Percentiles rank a stretch among this genome's conserved stretches.
Evolutionary conservation across 2,113 vertebrate genomes (phyloP).

Genomic region (Apus apus): DNA sequence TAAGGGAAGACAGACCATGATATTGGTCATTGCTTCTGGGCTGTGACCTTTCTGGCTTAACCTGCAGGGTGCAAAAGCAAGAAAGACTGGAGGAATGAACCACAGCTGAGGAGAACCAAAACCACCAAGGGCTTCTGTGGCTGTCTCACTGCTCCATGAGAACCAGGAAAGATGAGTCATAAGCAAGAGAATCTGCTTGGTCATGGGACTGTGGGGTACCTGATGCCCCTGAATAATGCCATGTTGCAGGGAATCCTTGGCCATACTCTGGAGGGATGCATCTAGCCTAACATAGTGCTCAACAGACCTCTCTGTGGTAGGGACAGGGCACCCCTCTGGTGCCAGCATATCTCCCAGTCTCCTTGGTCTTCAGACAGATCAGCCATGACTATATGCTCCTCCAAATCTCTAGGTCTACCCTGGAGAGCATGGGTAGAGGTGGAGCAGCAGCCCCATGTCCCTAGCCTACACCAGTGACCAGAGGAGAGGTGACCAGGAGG

Average conservation of each 20-base stretch:
- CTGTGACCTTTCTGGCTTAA: neutral
- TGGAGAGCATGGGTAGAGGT: neutral
- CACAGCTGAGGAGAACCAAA: neutral
- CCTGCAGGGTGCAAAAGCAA: neutral
- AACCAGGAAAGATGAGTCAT: neutral
- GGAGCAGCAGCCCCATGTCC: neutral
- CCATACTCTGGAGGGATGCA: neutral
- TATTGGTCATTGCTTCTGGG: accelerated
- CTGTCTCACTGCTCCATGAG: neutral
- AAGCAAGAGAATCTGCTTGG: neutral
- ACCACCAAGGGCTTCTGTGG: neutral
- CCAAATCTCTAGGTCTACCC: neutral
- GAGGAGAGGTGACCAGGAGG: neutral
- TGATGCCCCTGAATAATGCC: neutral
- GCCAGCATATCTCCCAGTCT: neutral
- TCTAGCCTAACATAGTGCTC: neutral
- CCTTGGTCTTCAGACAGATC: neutral
- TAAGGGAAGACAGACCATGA: neutral
- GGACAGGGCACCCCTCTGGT: neutral
- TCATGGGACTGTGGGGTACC: neutral
- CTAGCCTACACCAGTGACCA: neutral
- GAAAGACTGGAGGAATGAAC: neutral
- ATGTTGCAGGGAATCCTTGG: neutral
- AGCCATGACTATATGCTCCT: neutral
- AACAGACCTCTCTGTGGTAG: neutral